These are phyloP conservation scores for Charanyca ferruginea DNA, from an alignment of 2,888 invertebrate genomes.

Conservation along the genomic window DNA sequence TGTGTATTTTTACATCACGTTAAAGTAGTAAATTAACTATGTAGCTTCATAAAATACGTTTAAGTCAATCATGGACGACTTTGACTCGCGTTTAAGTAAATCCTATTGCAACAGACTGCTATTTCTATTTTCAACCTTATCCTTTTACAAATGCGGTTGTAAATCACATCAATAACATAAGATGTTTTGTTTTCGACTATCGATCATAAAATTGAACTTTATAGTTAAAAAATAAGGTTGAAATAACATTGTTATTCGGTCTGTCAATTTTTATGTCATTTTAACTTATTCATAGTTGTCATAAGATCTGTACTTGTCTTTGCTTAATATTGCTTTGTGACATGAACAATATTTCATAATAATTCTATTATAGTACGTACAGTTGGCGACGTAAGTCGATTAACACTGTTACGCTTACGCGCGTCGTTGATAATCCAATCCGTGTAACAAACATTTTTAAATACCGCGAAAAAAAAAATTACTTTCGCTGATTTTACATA, in stretches of 20 bases:
- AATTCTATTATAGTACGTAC: constrained; percentile 2
- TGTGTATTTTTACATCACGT: too few species aligned
- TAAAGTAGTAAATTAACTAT: too few species aligned
- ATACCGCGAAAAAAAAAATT: too few species aligned
- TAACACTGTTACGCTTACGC: too few species aligned
- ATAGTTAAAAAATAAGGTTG: constrained; percentile 7
- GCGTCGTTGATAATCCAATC: too few species aligned
- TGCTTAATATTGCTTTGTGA: constrained; percentile 47
- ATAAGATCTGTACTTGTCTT: constrained; percentile 58
- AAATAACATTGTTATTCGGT: constrained; percentile 21
- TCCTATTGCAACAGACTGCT: constrained; percentile 24
- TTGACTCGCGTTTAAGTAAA: constrained; percentile 45
- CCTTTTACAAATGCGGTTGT: fast-evolving
- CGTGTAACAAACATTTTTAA: too few species aligned
- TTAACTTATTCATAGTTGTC: constrained; percentile 53
- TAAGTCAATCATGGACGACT: constrained; percentile 47
- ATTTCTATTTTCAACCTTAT: constrained; percentile 43
- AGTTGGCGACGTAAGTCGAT: too few species aligned
- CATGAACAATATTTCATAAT: constrained; percentile 10
- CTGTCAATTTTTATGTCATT: constrained; percentile 18
- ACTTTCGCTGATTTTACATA: too few species aligned
- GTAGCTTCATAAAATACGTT: constrained; percentile 46
- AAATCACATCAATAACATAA: neutral
- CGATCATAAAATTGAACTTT: neutral
- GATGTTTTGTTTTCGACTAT: neutral